Evolutionary conservation across 2,888 invertebrate species (phyloP), one percentile per base, ranked within the genome.

Genomic region (Pachymerium ferrugineum): DNA sequence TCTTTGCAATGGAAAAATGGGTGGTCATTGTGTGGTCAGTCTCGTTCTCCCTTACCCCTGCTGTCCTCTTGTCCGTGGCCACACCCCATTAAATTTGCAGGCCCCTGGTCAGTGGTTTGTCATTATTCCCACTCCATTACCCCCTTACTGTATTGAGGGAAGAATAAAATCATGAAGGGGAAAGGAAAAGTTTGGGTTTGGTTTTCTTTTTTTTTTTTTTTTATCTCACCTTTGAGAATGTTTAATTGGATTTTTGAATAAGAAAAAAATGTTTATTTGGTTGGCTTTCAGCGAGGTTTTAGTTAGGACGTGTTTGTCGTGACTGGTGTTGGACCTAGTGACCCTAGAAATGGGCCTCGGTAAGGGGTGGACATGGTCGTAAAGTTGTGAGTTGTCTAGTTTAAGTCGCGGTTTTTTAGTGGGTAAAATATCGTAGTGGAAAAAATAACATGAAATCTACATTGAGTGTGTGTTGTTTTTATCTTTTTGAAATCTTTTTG

Each of bases 331-430:
- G 62, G 62, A 62, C 62, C 28, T 62, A 62, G 62, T 62, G 62
- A 62, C 62, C 62, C 62, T 25, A 62, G 62, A 62, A 62, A 62
- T 62, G 62, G 62, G 62, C 62, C 62, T 62, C 62, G 62, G 47
- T 62, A 62, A 62, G 62, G 62, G 62, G 62, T 62, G 62, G 62
- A 62, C 62, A 62, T 62, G 62, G 62, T 62, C 62, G 62, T 62
- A 62, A 62, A 62, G 25, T 28, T 28, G 25, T 62, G 47, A 28
- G 62, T 25, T 62, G 62, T 62, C 62, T 62, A 62, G 62, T 62
- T 62, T 62, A 62, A 62, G 62, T 62, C 62, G 62, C 28, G 28
- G 25, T 62, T 62, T 62, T 62, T 62, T 62, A 25, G 62, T 28
- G 28, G 62, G 28, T 62, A 62, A 62, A 62, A 62, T 62, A 62